A percentile compares a stretch with the other conserved stretches of the same genome.
phyloP scores from a whole-genome alignment of 2,113 vertebrate species.

The Phyllopteryx taeniolatus region DNA sequence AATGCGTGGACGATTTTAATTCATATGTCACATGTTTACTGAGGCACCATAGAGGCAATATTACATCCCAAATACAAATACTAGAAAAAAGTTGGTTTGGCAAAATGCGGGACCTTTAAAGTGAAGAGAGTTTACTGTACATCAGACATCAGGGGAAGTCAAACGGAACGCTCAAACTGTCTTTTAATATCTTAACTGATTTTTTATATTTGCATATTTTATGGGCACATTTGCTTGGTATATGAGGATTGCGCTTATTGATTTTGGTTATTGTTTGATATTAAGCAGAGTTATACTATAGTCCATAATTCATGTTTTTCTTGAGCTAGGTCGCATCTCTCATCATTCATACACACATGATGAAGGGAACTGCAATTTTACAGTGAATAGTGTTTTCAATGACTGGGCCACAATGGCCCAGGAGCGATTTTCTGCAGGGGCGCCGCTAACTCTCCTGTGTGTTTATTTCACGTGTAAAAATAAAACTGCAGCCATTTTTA shows the following conservation, averaged over 20 bases:
- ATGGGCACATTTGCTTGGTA: too few relatives aligned
- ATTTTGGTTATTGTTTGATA: neutral
- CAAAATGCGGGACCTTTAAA: too few relatives aligned
- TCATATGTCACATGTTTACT: too few relatives aligned
- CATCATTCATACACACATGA: neutral
- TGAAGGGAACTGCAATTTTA: neutral
- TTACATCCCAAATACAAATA: too few relatives aligned
- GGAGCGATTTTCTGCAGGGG: slow-evolving; percentile 26
- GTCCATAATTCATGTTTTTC: neutral
- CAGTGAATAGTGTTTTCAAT: slow-evolving; percentile 6
- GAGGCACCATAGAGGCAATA: too few relatives aligned
- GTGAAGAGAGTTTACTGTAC: too few relatives aligned
- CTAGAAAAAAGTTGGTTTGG: too few relatives aligned
- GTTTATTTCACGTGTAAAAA: slow-evolving; percentile 46
- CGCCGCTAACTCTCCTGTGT: slow-evolving; percentile 15
- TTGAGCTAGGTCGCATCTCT: neutral
- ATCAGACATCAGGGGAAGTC: too few relatives aligned
- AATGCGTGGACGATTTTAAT: too few relatives aligned
- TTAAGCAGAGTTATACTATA: neutral
- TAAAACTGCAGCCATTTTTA: slow-evolving; percentile 45
- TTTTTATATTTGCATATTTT: too few relatives aligned
- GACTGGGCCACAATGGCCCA: slow-evolving; percentile 5
- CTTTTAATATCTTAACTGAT: too few relatives aligned
- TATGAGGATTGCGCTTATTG: neutral
- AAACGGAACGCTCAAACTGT: too few relatives aligned